Base-by-base conservation (phyloP, 2,113 vertebrate genomes). In the Hippocampus barbouri region DNA sequence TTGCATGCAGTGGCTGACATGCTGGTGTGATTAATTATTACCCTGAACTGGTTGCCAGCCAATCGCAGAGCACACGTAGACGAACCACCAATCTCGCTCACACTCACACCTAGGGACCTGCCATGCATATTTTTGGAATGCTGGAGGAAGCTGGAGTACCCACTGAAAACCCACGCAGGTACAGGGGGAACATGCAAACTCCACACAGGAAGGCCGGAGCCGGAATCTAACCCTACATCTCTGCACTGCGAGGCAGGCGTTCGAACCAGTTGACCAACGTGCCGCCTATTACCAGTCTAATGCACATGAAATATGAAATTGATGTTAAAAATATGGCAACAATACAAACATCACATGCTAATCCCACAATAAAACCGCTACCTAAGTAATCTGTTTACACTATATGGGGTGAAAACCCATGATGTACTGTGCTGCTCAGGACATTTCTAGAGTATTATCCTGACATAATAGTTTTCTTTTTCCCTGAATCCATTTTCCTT, bases 231-330 rank as follows among this genome's bases (percentile, higher is more conserved):
- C 34, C 34, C 34, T 6, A 38, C 5, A 6, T 38, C 34, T 38
- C 5, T 38, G 34, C 5, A 7, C 34, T 38, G 34, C 6, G 34
- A 38, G 34, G 34, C 34, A 38, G 34, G 5, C 27, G 27, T 30
- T 30, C 27, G 27, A 30, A 30, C 27, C 27, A 30, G 27, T 30
- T 30, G 27, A 30, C 27, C 27, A 30, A 30, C 1, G 27, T 2
- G 27, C 27, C 27, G 27, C 34, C 34, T 38, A 38, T 38, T 38
- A 38, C 34, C 34, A 38, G 5, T 38, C 79, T 76, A 85, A 82
- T 60, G 62, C 69, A 73, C 77, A 85, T 88, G 25, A 87, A 86
- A 85, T 81, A 87, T 89, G 85, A 3, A 89, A 81, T n/a, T 21
- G 69, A 74, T 68, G 65, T 84, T 65, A 72, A 76, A 73, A 20